Conservation (phyloP, 2,113 vertebrate genomes). For the Cacatua alba region DNA sequence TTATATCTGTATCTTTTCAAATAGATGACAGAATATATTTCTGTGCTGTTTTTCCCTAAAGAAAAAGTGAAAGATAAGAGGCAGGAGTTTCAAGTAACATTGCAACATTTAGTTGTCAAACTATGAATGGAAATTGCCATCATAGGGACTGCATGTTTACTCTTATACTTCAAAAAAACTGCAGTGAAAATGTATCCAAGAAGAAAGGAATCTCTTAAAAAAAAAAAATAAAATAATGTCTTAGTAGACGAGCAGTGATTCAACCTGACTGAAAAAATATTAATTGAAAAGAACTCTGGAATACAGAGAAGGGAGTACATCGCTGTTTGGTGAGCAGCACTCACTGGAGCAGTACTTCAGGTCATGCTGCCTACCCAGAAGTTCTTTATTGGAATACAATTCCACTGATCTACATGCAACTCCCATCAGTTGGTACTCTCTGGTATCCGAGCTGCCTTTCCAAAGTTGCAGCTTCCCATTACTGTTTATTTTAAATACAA, state of each 20-base stretch:
- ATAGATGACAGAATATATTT: slow-evolving; percentile 65
- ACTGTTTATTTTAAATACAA: background rate
- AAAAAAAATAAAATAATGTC: background rate
- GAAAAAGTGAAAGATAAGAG: slow-evolving; percentile 63
- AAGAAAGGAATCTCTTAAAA: background rate
- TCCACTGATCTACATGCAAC: background rate
- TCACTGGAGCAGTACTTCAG: background rate
- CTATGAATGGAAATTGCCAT: slow-evolving; percentile 58
- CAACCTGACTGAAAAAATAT: background rate
- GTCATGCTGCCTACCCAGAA: background rate
- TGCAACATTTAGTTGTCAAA: slow-evolving; percentile 63
- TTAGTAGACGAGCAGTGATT: background rate
- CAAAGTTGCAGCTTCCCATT: background rate
- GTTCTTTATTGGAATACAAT: background rate
- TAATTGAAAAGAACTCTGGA: slow-evolving; percentile 3
- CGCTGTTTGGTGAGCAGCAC: background rate
- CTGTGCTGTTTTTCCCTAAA: slow-evolving; percentile 51
- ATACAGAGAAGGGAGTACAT: background rate
- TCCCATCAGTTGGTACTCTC: accelerated
- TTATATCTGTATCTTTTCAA: slow-evolving; percentile 66
- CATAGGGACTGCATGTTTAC: background rate
- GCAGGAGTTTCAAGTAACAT: slow-evolving; percentile 65
- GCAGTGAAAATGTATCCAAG: background rate
- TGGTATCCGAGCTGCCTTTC: background rate
- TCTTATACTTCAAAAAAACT: slow-evolving; percentile 18